Evolutionary conservation across 2,797 vertebrate species (phyloP).

Genomic region (Brachyalestes nurse): DNA sequence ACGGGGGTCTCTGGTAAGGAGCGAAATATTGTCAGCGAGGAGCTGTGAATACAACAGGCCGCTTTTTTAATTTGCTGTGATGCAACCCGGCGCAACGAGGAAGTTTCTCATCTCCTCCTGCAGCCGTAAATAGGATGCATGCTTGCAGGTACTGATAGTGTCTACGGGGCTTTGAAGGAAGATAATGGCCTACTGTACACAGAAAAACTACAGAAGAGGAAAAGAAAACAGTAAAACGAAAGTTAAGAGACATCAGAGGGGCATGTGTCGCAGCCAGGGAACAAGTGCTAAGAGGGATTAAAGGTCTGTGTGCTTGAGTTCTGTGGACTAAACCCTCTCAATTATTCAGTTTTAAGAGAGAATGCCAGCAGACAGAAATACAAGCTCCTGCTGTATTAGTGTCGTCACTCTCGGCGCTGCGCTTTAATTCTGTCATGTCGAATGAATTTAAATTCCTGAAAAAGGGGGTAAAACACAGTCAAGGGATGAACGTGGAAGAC

Average conservation of each 20-base stretch:
- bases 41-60: conserved; percentile 10
- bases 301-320: neutral
- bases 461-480: neutral
- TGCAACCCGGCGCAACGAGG: conserved; percentile 39
- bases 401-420: neutral
- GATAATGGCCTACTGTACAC: neutral
- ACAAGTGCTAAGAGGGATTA: neutral
- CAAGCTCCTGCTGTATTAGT: neutral
- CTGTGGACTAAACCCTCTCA: neutral
- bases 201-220: neutral
- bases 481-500: neutral
- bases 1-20: neutral
- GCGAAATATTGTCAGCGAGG: conserved; percentile 5
- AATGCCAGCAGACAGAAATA: neutral
- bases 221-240: neutral
- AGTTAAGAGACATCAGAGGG: conserved; percentile 6
- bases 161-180: conserved; percentile 14
- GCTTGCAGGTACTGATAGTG: conserved; percentile 23
- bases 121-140: conserved; percentile 15
- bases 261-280: neutral
- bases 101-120: conserved; percentile 15
- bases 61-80: conserved; percentile 27
- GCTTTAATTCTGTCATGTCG: neutral
- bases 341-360: neutral
- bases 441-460: neutral